These are phyloP conservation scores for Poeciliopsis prolifica DNA, from an alignment of 2,113 vertebrate species.

Conservation along the genomic window DNA sequence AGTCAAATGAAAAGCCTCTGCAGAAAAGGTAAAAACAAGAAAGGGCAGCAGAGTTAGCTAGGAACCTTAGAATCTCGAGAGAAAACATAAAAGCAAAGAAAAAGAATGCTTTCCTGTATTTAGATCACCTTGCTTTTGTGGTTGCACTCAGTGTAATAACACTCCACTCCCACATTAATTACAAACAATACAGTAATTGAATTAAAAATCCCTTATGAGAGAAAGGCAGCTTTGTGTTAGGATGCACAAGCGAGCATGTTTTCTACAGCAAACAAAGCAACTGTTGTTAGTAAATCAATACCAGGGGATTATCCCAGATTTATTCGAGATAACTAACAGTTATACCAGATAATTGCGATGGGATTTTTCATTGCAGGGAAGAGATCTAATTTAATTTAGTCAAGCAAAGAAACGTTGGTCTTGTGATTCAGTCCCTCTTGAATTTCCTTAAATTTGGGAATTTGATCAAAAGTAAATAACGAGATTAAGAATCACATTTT, in stretches of 20 bases:
- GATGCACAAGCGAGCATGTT: slow-evolving; percentile 17
- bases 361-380: background rate
- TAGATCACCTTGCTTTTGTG: slow-evolving; percentile 3
- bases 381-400: too few species aligned
- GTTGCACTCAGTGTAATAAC: slow-evolving; percentile 1
- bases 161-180: background rate
- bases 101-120: background rate
- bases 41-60: background rate
- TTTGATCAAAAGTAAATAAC: background rate
- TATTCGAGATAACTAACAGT: background rate
- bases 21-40: slow-evolving; percentile 17
- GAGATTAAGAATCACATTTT: background rate
- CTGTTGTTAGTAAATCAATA: slow-evolving; percentile 39
- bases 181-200: slow-evolving; percentile 17
- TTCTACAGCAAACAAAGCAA: slow-evolving; percentile 35
- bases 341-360: background rate
- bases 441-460: background rate
- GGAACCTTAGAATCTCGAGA: background rate
- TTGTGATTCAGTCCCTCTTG: background rate
- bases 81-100: background rate
- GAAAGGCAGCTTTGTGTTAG: slow-evolving; percentile 19
- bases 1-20: slow-evolving; percentile 42
- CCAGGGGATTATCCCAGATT: background rate
- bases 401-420: background rate
- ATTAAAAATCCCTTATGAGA: slow-evolving; percentile 25